These are phyloP conservation scores for Ellobium chinense DNA, from an alignment of 2,888 invertebrate species.

Conservation along the genomic window DNA sequence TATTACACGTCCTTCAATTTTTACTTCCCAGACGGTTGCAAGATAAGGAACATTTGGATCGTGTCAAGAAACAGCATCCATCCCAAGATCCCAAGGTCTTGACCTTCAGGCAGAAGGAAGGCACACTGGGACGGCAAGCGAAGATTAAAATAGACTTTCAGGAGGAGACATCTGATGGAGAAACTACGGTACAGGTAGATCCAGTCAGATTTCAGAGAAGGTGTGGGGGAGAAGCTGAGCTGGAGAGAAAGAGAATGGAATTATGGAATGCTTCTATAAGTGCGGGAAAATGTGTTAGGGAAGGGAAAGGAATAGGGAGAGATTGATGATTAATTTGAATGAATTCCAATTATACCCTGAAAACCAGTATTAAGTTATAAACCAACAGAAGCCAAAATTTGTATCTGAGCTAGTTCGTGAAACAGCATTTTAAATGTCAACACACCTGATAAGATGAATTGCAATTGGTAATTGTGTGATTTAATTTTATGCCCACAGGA, in stretches of 20 bases:
- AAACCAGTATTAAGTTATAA: too few relatives aligned
- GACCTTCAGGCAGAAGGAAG: conserved; percentile 56
- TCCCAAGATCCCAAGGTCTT: conserved; percentile 62
- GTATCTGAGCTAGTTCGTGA: background rate
- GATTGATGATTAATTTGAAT: background rate
- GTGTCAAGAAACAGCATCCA: conserved; percentile 53
- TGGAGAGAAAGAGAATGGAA: too few relatives aligned
- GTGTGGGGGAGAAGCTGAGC: too few relatives aligned
- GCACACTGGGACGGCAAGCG: background rate
- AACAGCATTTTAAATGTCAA: background rate
- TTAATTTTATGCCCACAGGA: conserved; percentile 33
- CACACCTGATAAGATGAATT: background rate
- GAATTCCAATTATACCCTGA: background rate
- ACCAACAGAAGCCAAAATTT: background rate
- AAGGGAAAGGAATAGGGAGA: background rate
- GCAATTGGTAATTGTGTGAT: background rate
- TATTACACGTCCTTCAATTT: too few relatives aligned
- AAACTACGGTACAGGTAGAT: conserved; percentile 36
- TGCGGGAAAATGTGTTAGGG: background rate
- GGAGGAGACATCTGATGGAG: conserved; percentile 38
- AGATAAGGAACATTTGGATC: conserved; percentile 62
- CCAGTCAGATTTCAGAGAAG: background rate
- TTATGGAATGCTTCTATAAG: background rate
- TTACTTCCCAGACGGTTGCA: conserved; percentile 58
- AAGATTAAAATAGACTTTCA: conserved; percentile 13